Base-by-base conservation (phyloP, 2,113 vertebrate species). In the Mesocricetus auratus region DNA sequence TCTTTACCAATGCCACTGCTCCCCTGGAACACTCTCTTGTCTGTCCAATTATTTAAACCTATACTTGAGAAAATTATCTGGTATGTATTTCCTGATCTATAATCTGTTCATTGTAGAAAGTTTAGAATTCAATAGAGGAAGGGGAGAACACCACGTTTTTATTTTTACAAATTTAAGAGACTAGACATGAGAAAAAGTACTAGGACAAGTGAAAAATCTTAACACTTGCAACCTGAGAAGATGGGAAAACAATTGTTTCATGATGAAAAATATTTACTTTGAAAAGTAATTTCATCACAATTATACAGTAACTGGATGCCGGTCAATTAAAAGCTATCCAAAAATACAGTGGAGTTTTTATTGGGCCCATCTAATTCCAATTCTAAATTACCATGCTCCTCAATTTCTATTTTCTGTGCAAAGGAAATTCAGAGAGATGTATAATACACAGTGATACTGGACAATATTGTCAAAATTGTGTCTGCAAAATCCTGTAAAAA, bases 401-500 rank as follows among this genome's bases (percentile, higher is more conserved):
- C 60, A 82, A 86, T 71, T 53, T 90, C 86, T 69, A 64, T 21
- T 90, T 89, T 42, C 56, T 68, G 83, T 74, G 75, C 53, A 71
- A 71, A 78, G 42, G 26, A 95, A 86, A 86, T 64, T 42, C 78
- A 90, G 24, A 71, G 16, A 75, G 62, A 82, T 47, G 8, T 13
- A 83, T 68, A 26, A 86, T 45, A 53, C 83, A 45, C 53, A 86
- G 50, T n/a, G 45, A 66, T 1, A 89, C 69, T 11, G 3, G 60
- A 29, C 9, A 78, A 71, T 62, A 86, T 2, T 93, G 17, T 50
- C 68, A 69, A 93, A 93, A 90, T 47, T 78, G 15, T 16, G 74
- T 56, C 66, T 81, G 33, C 60, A 90, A 95, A 64, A 64, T n/a
- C 33, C 62, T 62, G 13, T 33, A 77, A 71, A 92, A 95, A 42